Conservation (phyloP, 2,797 vertebrate species). For the Dermochelys coriacea region DNA sequence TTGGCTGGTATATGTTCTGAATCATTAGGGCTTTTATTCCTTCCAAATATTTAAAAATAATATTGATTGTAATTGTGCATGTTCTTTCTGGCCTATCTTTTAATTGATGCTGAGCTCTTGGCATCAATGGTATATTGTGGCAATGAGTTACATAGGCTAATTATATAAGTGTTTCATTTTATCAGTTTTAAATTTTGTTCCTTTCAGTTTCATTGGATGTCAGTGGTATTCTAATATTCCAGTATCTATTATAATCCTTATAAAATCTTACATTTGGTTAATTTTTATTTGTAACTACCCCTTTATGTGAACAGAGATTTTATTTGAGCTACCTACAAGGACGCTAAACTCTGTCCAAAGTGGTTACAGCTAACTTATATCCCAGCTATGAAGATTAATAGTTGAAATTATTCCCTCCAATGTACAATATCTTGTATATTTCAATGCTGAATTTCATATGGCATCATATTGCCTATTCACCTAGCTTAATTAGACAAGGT, state of each 20-base stretch:
- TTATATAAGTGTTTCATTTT: background rate
- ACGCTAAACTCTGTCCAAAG: background rate
- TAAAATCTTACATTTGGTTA: background rate
- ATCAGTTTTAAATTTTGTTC: background rate
- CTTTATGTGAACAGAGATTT: background rate
- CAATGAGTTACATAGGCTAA: background rate
- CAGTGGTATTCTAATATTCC: background rate
- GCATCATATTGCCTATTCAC: background rate
- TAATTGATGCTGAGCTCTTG: background rate
- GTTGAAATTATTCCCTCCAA: background rate
- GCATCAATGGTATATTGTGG: background rate
- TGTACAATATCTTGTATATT: background rate
- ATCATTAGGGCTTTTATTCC: fast-evolving
- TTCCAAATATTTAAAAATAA: background rate
- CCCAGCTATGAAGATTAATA: background rate
- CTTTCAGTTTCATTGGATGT: background rate
- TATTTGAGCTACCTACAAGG: background rate
- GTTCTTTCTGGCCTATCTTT: background rate
- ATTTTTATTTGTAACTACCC: background rate
- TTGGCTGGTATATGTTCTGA: background rate
- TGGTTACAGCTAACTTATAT: background rate
- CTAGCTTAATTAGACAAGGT: background rate
- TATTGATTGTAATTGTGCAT: background rate
- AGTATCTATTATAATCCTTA: fast-evolving
- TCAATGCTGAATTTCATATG: background rate